These are phyloP conservation scores for Grammomys dolichurus DNA, from an alignment of 2,113 vertebrate genomes.

Conservation along the genomic window DNA sequence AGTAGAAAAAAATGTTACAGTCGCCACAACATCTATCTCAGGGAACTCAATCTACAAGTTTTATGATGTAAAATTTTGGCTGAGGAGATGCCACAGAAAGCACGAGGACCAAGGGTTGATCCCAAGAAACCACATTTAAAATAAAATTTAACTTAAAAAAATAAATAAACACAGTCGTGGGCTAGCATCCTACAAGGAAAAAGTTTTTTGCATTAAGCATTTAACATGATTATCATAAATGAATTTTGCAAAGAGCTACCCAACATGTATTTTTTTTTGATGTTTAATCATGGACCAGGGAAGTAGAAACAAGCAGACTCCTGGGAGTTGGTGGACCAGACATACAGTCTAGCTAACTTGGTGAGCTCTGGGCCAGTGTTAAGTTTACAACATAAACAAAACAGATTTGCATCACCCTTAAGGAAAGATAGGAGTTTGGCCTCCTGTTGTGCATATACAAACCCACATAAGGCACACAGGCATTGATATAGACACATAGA, in stretches of 20 bases:
- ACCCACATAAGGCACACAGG: not conserved
- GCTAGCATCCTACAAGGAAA: not conserved
- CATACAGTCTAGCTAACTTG: not conserved
- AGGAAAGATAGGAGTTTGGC: not conserved
- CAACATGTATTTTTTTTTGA: conserved; percentile 32
- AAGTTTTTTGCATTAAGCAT: conserved; percentile 36
- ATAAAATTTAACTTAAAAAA: not conserved
- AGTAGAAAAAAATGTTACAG: not conserved
- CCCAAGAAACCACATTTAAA: not conserved
- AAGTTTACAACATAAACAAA: not conserved
- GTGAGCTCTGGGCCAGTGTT: not conserved
- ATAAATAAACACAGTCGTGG: not conserved
- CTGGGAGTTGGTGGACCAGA: not conserved
- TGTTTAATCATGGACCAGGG: not conserved
- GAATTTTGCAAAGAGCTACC: conserved; percentile 42
- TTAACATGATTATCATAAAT: not conserved
- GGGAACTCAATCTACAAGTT: not conserved
- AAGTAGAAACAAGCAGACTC: no score
- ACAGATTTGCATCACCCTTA: not conserved
- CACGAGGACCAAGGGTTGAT: no score
- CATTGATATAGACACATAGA: not conserved
- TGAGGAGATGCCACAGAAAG: not conserved
- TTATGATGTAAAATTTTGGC: not conserved
- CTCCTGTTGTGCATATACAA: not conserved
- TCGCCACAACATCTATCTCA: not conserved